Evolutionary conservation across 2,113 vertebrate species (phyloP), one percentile per base, ranked within the genome.

Genomic region (Catharus fuscescens): DNA sequence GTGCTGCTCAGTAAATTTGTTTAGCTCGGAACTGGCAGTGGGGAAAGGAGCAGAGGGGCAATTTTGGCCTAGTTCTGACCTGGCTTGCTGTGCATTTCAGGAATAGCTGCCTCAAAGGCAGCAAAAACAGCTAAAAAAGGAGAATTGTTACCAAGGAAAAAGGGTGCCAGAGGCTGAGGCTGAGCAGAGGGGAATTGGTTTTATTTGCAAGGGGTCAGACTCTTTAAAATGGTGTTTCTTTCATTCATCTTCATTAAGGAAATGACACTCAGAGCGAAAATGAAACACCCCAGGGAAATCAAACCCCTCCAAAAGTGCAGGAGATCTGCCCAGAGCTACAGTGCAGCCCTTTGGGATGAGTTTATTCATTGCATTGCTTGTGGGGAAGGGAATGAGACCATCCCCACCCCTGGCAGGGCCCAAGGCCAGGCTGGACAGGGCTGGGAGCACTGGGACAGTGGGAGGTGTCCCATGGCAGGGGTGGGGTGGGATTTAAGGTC

Each of bases 241-340:
- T 85, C 84, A 34, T 91, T 91, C 86, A 73, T 79, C 93, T 89
- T 91, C 87, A 73, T 91, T 72, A 85, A 77, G 73, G 77, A 91
- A 79, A 91, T 28, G 73, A 61, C 80, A 91, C 5, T 65, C 2
- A 9, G 60, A 86, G 60, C 0, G 8, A 59, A 93, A 92, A 74
- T 47, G 13, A 67, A 93, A 81, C 70, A 53, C 47, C 56, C 38
- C 26, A 54, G 64, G 79, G 88, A 88, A 94, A 74, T 86, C 23
- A 86, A 91, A 50, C 0, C 9, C 36, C 64, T 66, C 64, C 42
- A 42, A 1, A 18, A 42, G 38, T 18, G 64, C 60, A 21, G 59
- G 32, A 44, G 57, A 45, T 53, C n/a, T 76, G 53, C 86, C 44
- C 90, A 56, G 44, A 16, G 5, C 47, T 24, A 1, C 64, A 26